phyloP scores from a whole-genome alignment of 2,113 vertebrate species.

The Pelusios castaneus region DNA sequence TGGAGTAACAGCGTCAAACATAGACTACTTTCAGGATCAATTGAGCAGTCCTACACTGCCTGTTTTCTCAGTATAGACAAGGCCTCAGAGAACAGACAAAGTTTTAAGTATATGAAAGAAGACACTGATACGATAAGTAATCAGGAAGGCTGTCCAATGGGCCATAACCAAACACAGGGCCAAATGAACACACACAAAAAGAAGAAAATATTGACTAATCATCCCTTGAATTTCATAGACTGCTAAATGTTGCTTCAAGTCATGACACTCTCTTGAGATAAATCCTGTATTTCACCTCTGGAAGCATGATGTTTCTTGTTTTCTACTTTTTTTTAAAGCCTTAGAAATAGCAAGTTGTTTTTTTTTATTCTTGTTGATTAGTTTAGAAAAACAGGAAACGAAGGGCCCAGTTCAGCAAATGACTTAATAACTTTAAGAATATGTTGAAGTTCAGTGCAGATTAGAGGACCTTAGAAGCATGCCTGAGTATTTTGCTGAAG shows the following conservation, averaged over 20 bases:
- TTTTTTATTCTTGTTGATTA: not conserved
- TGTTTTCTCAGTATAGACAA: no score
- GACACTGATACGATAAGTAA: not conserved
- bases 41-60: no score
- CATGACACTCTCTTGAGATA: not conserved
- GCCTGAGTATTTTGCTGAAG: not conserved
- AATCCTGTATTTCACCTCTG: not conserved
- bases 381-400: not conserved
- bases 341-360: not conserved
- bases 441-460: not conserved
- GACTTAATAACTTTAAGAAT: not conserved
- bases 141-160: not conserved
- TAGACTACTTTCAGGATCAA: no score
- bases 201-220: not conserved
- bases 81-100: not conserved
- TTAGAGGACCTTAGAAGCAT: not conserved
- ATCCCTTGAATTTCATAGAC: not conserved
- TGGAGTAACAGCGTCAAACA: no score
- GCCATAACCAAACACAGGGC: fast-evolving
- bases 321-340: not conserved
- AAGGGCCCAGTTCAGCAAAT: not conserved
- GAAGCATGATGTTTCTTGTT: not conserved
- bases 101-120: not conserved
- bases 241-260: not conserved
- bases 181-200: not conserved